Evolutionary conservation across 2,888 invertebrate genomes (phyloP), one percentile per base, ranked within the genome.

Genomic region (Mechanitis messenoides): DNA sequence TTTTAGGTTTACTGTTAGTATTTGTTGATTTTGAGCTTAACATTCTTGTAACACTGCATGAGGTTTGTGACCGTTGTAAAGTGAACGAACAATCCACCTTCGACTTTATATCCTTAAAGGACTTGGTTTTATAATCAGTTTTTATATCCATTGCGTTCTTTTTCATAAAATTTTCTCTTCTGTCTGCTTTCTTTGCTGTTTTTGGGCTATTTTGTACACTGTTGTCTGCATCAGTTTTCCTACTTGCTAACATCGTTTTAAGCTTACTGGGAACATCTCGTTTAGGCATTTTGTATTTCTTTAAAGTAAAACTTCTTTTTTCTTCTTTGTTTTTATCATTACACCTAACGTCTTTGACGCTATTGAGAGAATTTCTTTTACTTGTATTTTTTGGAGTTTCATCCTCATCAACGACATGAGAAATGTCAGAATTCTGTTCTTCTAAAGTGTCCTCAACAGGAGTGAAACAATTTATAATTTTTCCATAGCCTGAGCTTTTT

Each of bases 81-180:
- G 88, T 86, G 73, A 87, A 87, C 31, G 90, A 88, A 75, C 92
- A 92, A 68, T 92, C 91, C 65, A 96, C 94, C 84, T 96, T 95
- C 55, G 97, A 96, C 83, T 97, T 97, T 45, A 97, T 94, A 80
- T 97, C 97, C 83, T 95, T 96, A 69, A 94, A 93, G 11, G 94
- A 92, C 77, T 94, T 94, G 47, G 91, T 91, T 73, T 93, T 93
- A 71, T 92, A 93, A 72, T 95, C 94, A 57, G 87, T 92, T 83
- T 94, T 95, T 93, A 95, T 94, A 57, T 97, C 96, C 58, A 94
- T 93, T 6, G 83, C 77, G 69, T 79, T 85, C 72, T 88, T 89
- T 71, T 90, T 90, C 46, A 80, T 72, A 61, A 85, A 74, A 72
- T 75, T 84, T 76, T 96, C 96, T 92, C 97, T 95, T 70, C 95